Evolutionary conservation across 2,113 vertebrate genomes (phyloP).

Genomic region (Microcebus ravelobensis): DNA sequence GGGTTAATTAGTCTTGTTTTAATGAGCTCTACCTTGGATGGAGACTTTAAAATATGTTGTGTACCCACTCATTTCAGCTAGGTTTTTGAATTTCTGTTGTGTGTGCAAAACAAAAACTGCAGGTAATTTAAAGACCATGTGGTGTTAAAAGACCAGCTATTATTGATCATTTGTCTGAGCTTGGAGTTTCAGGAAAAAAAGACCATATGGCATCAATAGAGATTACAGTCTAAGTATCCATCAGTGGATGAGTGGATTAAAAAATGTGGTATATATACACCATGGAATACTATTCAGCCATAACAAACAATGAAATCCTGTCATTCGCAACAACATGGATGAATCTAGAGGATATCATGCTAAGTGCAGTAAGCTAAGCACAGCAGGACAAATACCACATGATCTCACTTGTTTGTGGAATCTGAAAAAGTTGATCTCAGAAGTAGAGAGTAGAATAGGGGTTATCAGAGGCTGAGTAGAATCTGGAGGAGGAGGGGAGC

Average conservation of each 20-base stretch:
- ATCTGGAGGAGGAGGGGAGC: not conserved
- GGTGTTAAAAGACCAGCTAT: not conserved
- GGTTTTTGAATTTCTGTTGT: not conserved
- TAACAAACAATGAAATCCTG: not conserved
- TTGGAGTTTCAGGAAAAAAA: not conserved
- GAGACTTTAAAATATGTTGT: not conserved
- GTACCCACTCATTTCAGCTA: not conserved
- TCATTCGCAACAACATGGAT: not conserved
- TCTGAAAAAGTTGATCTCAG: not conserved
- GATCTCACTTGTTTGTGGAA: not conserved
- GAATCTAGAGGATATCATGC: not conserved
- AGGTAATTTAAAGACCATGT: constrained; percentile 38
- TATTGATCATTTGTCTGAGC: too few species aligned
- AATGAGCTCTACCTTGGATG: not conserved
- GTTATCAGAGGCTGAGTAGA: not conserved
- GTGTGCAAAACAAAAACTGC: not conserved
- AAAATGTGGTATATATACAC: not conserved
- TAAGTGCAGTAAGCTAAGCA: not conserved
- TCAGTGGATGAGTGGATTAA: not conserved
- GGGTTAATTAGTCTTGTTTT: not conserved
- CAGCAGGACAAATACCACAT: not conserved
- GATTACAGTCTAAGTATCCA: not conserved
- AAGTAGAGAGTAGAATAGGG: not conserved
- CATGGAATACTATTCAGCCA: not conserved
- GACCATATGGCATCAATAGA: not conserved